Conservation (phyloP, 1,140 invertebrate species). For the Radopholus similis region DNA sequence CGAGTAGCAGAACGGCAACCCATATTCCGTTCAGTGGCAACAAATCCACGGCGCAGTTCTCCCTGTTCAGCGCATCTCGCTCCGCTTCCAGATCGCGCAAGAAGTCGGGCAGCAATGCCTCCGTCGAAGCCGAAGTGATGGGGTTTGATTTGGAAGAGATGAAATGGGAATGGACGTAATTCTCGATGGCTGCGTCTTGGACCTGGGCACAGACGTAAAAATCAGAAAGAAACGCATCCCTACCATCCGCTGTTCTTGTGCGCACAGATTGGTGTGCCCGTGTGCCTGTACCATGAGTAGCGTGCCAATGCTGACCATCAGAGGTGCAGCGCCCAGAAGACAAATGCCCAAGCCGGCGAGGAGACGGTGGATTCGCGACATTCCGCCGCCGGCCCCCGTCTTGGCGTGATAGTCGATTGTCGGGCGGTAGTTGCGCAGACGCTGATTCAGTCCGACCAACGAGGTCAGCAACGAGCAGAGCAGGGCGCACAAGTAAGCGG, state of each 20-base stretch:
- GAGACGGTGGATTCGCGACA: too few species aligned
- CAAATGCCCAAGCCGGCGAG: neutral
- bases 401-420: too few species aligned
- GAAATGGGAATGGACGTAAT: neutral
- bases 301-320: neutral
- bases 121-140: too few species aligned
- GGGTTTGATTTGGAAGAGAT: neutral
- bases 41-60: neutral
- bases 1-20: neutral
- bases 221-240: neutral
- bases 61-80: neutral
- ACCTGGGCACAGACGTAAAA: neutral
- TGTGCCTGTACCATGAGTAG: neutral
- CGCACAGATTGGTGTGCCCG: neutral
- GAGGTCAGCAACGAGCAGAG: conserved; percentile 1
- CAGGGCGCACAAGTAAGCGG: neutral
- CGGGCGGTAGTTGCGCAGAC: neutral
- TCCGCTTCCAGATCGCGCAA: neutral
- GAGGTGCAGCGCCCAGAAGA: neutral
- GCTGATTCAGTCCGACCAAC: conserved; percentile 2
- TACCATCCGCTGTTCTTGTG: neutral
- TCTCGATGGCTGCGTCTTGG: neutral
- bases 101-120: neutral
- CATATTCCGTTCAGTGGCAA: neutral
- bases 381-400: too few species aligned